Percentiles rank a stretch among this genome's conserved stretches.
These are phyloP conservation scores for Camponotus floridanus DNA, from an alignment of 1,140 invertebrate genomes.

Conservation along the genomic window DNA sequence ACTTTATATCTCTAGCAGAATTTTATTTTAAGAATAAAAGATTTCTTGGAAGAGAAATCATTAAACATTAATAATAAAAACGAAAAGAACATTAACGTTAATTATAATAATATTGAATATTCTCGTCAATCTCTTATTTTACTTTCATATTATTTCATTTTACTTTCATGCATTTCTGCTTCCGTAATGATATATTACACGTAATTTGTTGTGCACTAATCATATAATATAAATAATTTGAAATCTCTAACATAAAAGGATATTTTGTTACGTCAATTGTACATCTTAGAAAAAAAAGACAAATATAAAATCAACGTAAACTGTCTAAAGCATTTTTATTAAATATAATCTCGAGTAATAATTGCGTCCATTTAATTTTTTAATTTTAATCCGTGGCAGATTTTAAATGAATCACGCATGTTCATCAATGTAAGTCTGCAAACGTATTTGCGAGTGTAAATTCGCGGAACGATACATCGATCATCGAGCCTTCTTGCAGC, in stretches of 20 bases:
- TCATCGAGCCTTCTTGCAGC: constrained; percentile 62
- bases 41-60: background rate
- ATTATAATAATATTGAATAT: background rate
- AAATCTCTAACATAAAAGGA: background rate
- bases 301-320: constrained; percentile 6
- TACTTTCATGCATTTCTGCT: background rate
- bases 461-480: constrained; percentile 69
- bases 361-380: constrained; percentile 17
- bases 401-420: constrained; percentile 36
- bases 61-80: background rate
- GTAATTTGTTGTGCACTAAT: too few relatives aligned
- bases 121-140: background rate
- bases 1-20: background rate
- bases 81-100: background rate
- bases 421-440: background rate
- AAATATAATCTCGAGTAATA: constrained; percentile 21
- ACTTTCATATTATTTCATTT: background rate
- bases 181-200: too few relatives aligned
- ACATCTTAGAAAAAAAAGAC: background rate
- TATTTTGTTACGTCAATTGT: background rate
- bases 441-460: constrained; percentile 46
- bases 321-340: background rate
- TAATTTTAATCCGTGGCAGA: constrained; percentile 31
- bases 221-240: too few relatives aligned
- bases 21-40: constrained; percentile 10